Base-by-base conservation (phyloP, 2,888 invertebrate species). In the Zootermopsis nevadensis region DNA sequence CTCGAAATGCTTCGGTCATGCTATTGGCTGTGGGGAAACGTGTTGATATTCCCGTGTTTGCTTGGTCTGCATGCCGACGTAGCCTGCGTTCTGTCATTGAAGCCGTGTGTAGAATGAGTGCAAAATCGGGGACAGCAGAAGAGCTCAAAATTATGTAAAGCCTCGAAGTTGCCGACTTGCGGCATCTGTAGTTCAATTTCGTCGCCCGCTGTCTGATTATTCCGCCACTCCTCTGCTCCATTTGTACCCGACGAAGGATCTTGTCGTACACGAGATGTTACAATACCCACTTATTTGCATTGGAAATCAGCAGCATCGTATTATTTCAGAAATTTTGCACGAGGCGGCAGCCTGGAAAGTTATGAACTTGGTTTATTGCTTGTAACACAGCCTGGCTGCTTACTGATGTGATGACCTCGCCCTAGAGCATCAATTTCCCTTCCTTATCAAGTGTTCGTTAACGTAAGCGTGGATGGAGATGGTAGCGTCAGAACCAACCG, bases 371-470 rank as follows among this genome's bases (percentile, higher is more conserved):
- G 33, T 69, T 69, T 69, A 69, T 69, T 33, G 69, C 69, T 22
- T 69, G 69, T 33, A 69, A 69, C 69, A 33, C 10, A 15, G 69
- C 69, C 33, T 60, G 67, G 27, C 67, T 69, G 69, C 24, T 69
- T 69, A 69, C 69, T 69, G 69, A 69, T 69, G 69, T 69, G 69
- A 69, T 69, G 69, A 33, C 69, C 69, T 69, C 33, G 33, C 31
- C 33, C 33, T 33, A 0, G 33, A 69, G 69, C 33, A 8, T 31
- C 69, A 0, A 31, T 1, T 33, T 33, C 27, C 69, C 69, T 33
- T 33, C 69, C 69, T 69, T 69, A 33, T 30, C 30, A 69, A 69
- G 69, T 69, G 33, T 69, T 69, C 33, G 69, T 69, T 69, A 69
- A 69, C 69, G 33, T 69, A 69, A 69, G 69, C 33, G 7, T 33